Evolutionary conservation across 2,888 invertebrate genomes (phyloP), one percentile per base, ranked within the genome.

Genomic region (Cantharis rustica): DNA sequence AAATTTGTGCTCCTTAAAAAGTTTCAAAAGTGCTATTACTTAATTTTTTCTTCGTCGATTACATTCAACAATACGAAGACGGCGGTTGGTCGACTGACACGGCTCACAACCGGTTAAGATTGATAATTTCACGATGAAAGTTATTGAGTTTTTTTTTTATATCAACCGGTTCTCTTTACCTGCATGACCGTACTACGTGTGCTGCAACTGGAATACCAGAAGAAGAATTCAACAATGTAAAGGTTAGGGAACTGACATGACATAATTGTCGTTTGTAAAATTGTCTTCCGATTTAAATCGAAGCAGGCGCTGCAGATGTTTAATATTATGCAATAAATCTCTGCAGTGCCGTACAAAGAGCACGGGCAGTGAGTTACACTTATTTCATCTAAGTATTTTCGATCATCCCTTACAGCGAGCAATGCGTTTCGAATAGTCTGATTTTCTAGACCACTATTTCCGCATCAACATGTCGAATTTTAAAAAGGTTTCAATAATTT

Each of bases 101-200:
- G 64, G n/a, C 23, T 66, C n/a, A 20, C 64, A 23, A 66, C 64
- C 64, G 64, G 64, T 66, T 66, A 23, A 20, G 64, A 66, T 23
- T 66, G 64, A 66, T 66, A 66, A 66, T 66, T 66, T 66, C 64
- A 66, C 23, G 64, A 66, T 66, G 64, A 66, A 66, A 66, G 64
- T 66, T 66, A 66, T 66, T n/a, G 64, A 66, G 23, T 66, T 66
- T 66, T 66, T 66, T 63, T 20, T 20, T 23, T 20, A 20, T 66
- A 66, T 66, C 64, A 23, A 66, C 64, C 64, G 64, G 47, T 47
- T 47, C 47, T 47, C 47, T 47, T 47, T 47, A 47, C 47, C 47
- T 47, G 47, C 47, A 47, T 47, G 47, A 47, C 47, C 47, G 47
- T 47, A 47, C 47, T 47, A 47, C 47, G n/a, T 31, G 47, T 47